These are phyloP conservation scores for Charaxes varanes DNA, from an alignment of 1,140 invertebrate genomes.

Conservation along the genomic window DNA sequence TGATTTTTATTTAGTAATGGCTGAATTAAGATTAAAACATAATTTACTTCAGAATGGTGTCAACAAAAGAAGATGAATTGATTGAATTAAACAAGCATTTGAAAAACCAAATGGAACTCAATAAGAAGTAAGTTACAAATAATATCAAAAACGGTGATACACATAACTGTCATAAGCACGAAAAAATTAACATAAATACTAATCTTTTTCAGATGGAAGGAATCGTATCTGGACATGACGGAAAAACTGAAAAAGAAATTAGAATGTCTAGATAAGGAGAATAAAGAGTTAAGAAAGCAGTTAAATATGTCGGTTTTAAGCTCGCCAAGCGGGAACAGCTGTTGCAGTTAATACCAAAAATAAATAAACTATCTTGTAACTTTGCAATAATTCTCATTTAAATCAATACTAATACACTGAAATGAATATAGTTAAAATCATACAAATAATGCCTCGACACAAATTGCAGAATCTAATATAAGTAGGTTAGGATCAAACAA, in stretches of 20 bases:
- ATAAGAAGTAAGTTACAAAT: constrained; percentile 50
- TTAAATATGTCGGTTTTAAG: constrained; percentile 60
- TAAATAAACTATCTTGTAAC: too few relatives aligned
- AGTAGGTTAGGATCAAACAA: too few relatives aligned
- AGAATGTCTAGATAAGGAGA: constrained; percentile 74
- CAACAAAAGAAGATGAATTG: constrained; percentile 56
- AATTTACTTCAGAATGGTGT: constrained; percentile 42
- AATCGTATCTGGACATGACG: constrained; percentile 78
- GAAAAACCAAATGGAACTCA: constrained; percentile 61
- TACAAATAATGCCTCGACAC: too few relatives aligned
- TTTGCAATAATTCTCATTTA: too few relatives aligned
- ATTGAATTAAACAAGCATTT: constrained; percentile 62
- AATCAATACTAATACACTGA: too few relatives aligned
- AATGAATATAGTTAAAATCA: too few relatives aligned
- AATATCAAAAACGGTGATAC: background rate
- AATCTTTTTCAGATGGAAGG: constrained; percentile 74
- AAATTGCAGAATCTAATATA: too few relatives aligned
- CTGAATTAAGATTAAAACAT: too few relatives aligned
- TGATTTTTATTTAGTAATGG: background rate
- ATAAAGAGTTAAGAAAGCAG: constrained; percentile 67
- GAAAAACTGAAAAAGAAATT: constrained; percentile 76
- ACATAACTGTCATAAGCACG: background rate
- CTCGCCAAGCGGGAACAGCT: constrained; percentile 38
- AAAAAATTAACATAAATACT: background rate
- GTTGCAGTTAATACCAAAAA: constrained; percentile 30